Evolutionary conservation across 2,113 vertebrate species (phyloP).

Genomic region (Tachuris rubrigastra): DNA sequence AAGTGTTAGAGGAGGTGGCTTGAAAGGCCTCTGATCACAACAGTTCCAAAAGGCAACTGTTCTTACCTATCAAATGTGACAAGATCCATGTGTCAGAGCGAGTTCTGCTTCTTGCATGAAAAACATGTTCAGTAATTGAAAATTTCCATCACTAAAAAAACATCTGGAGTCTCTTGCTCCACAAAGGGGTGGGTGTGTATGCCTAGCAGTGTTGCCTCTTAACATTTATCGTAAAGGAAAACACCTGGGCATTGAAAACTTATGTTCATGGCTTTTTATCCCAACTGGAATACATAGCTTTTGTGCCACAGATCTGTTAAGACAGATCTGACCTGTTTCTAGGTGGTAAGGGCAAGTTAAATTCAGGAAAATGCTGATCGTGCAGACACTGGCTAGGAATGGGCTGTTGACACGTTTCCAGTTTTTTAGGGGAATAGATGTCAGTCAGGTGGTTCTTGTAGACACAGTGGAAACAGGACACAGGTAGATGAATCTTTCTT

Average conservation of each 20-base stretch:
- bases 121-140: not conserved
- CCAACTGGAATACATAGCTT: not conserved
- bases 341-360: not conserved
- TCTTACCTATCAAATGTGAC: not conserved
- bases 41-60: not conserved
- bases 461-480: not conserved
- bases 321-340: not conserved
- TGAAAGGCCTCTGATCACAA: not conserved
- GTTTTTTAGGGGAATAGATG: not conserved
- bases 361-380: not conserved
- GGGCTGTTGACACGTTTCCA: not conserved
- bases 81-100: not conserved
- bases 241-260: not conserved
- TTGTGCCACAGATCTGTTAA: not conserved
- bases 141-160: not conserved
- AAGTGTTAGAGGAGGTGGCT: no score
- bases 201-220: not conserved
- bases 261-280: not conserved
- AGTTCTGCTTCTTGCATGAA: not conserved
- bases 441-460: not conserved
- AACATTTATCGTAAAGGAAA: not conserved
- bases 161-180: not conserved
- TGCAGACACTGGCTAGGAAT: not conserved
- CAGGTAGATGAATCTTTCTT: not conserved
- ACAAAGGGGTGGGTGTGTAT: not conserved